Evolutionary conservation across 2,113 vertebrate species (phyloP).

Genomic region (Hoplias malabaricus): DNA sequence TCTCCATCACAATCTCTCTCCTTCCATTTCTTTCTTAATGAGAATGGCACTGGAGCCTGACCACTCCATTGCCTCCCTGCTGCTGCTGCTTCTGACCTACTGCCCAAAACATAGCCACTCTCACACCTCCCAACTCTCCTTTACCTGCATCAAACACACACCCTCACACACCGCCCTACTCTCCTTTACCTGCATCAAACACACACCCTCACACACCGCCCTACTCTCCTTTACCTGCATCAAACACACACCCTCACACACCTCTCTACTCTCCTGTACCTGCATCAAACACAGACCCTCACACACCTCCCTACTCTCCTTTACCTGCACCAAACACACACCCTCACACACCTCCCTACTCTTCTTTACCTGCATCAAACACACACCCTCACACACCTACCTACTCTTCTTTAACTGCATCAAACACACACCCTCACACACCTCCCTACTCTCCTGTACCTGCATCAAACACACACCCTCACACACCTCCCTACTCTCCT

Average conservation of each 20-base stretch:
- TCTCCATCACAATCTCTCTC: constrained; percentile 5
- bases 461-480: too few species aligned
- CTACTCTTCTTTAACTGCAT: too few species aligned
- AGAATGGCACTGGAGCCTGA: neutral
- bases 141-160: neutral
- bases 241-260: neutral
- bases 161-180: neutral
- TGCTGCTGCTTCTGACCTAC: neutral
- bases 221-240: neutral
- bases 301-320: too few species aligned
- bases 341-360: too few species aligned
- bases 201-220: neutral
- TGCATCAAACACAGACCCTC: neutral
- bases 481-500: too few species aligned
- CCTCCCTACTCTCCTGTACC: too few species aligned
- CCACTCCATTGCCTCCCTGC: neutral
- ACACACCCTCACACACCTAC: too few species aligned
- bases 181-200: neutral
- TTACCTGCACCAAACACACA: too few species aligned
- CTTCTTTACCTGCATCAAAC: too few species aligned
- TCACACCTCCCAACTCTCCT: neutral
- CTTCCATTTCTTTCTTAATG: constrained; percentile 28
- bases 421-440: too few species aligned
- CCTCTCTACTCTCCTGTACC: neutral
- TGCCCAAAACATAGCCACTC: neutral